Evolutionary conservation across 2,797 vertebrate genomes (phyloP), one percentile per base, ranked within the genome.

Genomic region (Karalla daura): DNA sequence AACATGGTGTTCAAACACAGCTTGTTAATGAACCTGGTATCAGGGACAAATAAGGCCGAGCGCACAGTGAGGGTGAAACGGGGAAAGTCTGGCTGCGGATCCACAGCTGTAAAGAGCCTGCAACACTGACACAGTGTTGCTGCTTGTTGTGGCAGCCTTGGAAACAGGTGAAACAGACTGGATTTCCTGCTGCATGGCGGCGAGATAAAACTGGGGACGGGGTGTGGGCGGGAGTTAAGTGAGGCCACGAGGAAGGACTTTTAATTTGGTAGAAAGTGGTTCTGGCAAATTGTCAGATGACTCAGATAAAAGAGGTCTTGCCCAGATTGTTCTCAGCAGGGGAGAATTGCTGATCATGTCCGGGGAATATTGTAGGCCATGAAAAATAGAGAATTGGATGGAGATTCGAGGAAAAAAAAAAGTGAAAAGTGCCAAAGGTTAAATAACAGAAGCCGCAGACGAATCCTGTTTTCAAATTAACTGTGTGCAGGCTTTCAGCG

Each of bases 231-330:
- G n/a, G n/a, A 17, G 24, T 0, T 11, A n/a, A n/a, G 25, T 14
- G 30, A 70, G 44, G 49, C 25, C 46, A 25, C 1, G 2, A 56
- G 58, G 41, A 21, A 25, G 43, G 32, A 37, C 55, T 63, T 55
- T 54, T 6, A 10, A 32, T 37, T 66, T 44, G 24, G 17, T 44
- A 56, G 37, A 73, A 17, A 70, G 65, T 20, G 30, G 63, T 39
- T 67, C 33, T 53, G 59, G 54, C 63, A 69, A 68, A 35, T 21
- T 58, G 50, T 65, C 27, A 74, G 40, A 50, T 65, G 63, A 76
- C 54, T 76, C 65, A 33, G 39, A 63, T 47, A 47, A 70, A 58
- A 30, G 36, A 58, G 15, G 39, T 11, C 21, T 23, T 8, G 51
- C 9, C 35, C 43, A 67, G 62, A 59, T 70, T 71, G 54, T 17